phyloP scores from a whole-genome alignment of 1,140 invertebrate species.

The Atta cephalotes region DNA sequence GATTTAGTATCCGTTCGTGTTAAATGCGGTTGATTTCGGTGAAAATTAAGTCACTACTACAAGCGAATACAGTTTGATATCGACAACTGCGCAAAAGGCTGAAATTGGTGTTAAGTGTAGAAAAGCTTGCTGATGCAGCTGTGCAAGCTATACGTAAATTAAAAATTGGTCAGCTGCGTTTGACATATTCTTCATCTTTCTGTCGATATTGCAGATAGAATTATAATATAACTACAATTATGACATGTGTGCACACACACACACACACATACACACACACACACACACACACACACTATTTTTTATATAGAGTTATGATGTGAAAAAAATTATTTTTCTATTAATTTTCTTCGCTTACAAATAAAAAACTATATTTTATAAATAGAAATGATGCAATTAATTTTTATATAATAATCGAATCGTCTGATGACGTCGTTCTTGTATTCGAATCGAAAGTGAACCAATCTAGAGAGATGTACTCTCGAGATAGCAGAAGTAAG shows the following conservation, averaged over 20 bases:
- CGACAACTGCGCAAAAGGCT: slow-evolving; percentile 40
- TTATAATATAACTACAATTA: neutral
- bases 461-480: neutral
- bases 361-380: neutral
- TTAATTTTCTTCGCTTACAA: neutral
- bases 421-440: neutral
- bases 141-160: neutral
- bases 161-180: neutral
- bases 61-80: neutral
- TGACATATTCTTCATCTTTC: neutral
- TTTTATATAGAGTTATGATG: neutral
- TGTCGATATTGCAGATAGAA: neutral
- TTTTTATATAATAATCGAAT: neutral
- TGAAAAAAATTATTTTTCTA: neutral
- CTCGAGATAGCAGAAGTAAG: neutral
- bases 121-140: neutral
- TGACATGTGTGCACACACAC: neutral
- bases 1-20: neutral
- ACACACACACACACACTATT: too few species aligned
- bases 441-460: neutral
- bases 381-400: neutral
- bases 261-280: too few species aligned
- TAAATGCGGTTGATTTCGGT: slow-evolving; percentile 3
- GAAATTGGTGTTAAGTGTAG: slow-evolving; percentile 29
- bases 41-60: neutral